phyloP scores from a whole-genome alignment of 2,888 invertebrate species.

The Acleris emargana region DNA sequence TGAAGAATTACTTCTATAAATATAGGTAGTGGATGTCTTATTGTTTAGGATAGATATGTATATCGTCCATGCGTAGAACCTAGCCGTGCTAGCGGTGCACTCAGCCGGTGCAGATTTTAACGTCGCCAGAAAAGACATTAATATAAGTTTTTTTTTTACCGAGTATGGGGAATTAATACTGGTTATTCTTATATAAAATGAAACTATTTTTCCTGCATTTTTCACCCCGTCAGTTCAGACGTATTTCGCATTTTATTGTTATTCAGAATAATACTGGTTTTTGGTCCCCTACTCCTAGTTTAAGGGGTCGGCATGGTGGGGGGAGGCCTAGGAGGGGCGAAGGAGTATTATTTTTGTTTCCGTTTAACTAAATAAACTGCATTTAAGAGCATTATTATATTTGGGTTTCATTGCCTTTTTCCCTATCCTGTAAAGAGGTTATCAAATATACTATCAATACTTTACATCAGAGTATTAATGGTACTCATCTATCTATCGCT shows the following conservation, averaged over 20 bases:
- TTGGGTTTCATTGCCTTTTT: slow-evolving; percentile 15
- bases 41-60: background rate
- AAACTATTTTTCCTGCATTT: too few species aligned
- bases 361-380: slow-evolving; percentile 32
- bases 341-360: slow-evolving; percentile 25
- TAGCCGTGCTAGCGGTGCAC: background rate
- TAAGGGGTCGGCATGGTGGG: slow-evolving; percentile 20
- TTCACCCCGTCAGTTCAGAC: background rate
- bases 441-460: too few species aligned
- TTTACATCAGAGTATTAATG: too few species aligned
- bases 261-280: too few species aligned
- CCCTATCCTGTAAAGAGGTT: too few species aligned
- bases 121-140: slow-evolving; percentile 18
- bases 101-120: background rate
- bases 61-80: background rate
- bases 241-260: slow-evolving; percentile 15
- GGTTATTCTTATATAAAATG: too few species aligned
- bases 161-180: background rate
- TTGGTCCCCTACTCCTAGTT: slow-evolving; percentile 2
- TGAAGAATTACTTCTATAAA: too few species aligned
- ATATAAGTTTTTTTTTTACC: slow-evolving; percentile 15
- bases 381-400: slow-evolving; percentile 32
- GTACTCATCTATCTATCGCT: too few species aligned
- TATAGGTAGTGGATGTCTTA: background rate
- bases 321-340: slow-evolving; percentile 10